Conservation (phyloP, 2,113 vertebrate genomes). For the Coryphaenoides rupestris region DNA sequence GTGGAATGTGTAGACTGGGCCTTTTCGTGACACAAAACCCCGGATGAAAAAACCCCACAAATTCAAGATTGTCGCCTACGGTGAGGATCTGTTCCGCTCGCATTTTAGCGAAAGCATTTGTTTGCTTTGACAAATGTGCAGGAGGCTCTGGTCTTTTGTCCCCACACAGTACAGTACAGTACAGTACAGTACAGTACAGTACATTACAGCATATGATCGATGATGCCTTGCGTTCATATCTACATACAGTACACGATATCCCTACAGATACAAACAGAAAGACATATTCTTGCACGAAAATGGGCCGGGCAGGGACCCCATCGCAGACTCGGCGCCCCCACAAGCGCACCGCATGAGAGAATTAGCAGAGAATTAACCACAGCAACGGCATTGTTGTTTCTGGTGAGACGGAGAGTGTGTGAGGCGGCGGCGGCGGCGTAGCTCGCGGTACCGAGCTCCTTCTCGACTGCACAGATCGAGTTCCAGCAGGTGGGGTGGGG, state of each 20-base stretch:
- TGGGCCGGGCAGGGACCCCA: no score
- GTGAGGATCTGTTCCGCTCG: conserved; percentile 54
- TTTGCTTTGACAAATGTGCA: conserved; percentile 35
- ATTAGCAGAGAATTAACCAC: conserved; percentile 20
- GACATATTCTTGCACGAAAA: conserved; percentile 10
- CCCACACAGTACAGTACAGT: conserved; percentile 28
- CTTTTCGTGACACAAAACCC: no score
- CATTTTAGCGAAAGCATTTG: conserved; percentile 26
- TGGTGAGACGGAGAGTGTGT: no score
- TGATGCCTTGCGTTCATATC: conserved; percentile 25
- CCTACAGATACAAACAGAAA: conserved; percentile 19
- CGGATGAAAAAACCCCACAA: no score
- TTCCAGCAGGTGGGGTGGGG: no score
- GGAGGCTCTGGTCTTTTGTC: conserved; percentile 28
- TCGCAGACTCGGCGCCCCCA: no score
- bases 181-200: conserved; percentile 10
- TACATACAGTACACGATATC: conserved; percentile 26
- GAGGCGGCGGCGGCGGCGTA: no score
- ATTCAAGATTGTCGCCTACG: conserved; percentile 42
- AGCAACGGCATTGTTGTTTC: conserved; percentile 10
- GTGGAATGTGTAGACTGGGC: no score
- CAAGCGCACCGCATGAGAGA: conserved; percentile 19
- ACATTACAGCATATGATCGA: conserved; percentile 53
- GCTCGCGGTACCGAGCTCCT: no score
- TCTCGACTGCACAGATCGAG: conserved; percentile 41